Evolutionary conservation across 2,797 vertebrate species (phyloP), one percentile per base, ranked within the genome.

Genomic region (Rallus crepitans): DNA sequence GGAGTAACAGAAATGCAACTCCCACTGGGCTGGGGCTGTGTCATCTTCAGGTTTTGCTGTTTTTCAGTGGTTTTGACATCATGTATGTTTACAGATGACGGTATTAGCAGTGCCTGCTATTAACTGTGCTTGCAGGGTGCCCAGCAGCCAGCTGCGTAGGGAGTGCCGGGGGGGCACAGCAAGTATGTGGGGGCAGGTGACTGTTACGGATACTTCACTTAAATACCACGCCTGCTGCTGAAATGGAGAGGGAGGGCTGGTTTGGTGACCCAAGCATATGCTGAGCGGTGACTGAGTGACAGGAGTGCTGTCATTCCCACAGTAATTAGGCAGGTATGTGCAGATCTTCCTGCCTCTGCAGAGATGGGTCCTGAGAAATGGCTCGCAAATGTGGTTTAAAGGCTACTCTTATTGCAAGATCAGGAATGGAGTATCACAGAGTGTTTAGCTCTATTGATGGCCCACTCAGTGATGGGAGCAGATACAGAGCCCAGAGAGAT

Each of bases 101-200:
- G 1, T 39, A 68, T 55, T 68, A 40, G 60, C 33, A 33, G 1
- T 85, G 15, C 9, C 23, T 53, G 15, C 20, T 30, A 8, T 72
- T 68, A 14, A 17, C 31, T 0, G 2, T 12, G 8, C 24, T 40
- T 35, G 17, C 31, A 20, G 52, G 35, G 27, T 59, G 45, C 45
- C 33, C 33, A n/a, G 9, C 25, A 61, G 48, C 48, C 0, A 1
- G 39, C 35, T 73, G 45, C 0, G 0, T 0, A 0, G 11, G 55
- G 31, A 33, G 12, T 7, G 30, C 21, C 59, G 15, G 39, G 23
- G 37, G 37, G n/a, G 6, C 21, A 19, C 50, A 39, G 70, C 0
- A 4, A 59, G 39, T 35, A 15, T 0, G 0, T 57, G 73, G 40
- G 56, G 35, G 12, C 33, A 47, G 35, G 53, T 53, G 57, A 45